Conservation (phyloP, 2,888 invertebrate species). For the Spialia ferax region DNA sequence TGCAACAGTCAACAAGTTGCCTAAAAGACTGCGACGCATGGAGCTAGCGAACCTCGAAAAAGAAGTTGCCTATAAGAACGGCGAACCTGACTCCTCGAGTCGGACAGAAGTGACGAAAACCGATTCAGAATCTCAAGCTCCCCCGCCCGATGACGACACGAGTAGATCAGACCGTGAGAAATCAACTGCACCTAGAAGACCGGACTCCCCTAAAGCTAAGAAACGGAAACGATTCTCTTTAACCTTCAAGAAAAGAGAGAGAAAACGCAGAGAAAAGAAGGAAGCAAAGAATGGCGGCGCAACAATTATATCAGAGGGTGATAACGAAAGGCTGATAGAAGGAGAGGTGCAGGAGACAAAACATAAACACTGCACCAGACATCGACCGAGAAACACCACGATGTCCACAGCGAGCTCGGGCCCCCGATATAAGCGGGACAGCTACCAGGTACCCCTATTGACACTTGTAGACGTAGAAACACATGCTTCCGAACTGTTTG, state of each 20-base stretch:
- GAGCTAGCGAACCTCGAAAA: slow-evolving; percentile 80
- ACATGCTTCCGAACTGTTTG: slow-evolving; percentile 24
- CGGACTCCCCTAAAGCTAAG: slow-evolving; percentile 78
- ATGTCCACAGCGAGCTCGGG: slow-evolving; percentile 78
- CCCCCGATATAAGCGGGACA: slow-evolving; percentile 84
- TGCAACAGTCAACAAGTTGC: slow-evolving; percentile 82
- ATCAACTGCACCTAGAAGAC: slow-evolving; percentile 70
- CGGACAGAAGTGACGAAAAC: slow-evolving; percentile 78
- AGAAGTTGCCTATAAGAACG: slow-evolving; percentile 78
- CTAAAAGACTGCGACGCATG: slow-evolving; percentile 79
- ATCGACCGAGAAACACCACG: slow-evolving; percentile 71
- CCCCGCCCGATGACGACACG: slow-evolving; percentile 78
- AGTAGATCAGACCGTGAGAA: slow-evolving; percentile 80
- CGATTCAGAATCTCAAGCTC: slow-evolving; percentile 74
- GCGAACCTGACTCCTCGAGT: slow-evolving; percentile 75
- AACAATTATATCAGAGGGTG: slow-evolving; percentile 69
- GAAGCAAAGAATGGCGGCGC: slow-evolving; percentile 69
- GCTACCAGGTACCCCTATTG: slow-evolving; percentile 75
- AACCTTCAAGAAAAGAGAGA: slow-evolving; percentile 79
- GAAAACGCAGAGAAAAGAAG: slow-evolving; percentile 79
- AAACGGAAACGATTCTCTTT: slow-evolving; percentile 80
- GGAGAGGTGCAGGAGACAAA: slow-evolving; percentile 72
- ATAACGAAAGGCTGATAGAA: slow-evolving; percentile 79
- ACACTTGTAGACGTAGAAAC: slow-evolving; percentile 31
- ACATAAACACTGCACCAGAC: slow-evolving; percentile 71